Base-by-base conservation (phyloP, 2,113 vertebrate genomes). In the Acanthochromis polyacanthus region DNA sequence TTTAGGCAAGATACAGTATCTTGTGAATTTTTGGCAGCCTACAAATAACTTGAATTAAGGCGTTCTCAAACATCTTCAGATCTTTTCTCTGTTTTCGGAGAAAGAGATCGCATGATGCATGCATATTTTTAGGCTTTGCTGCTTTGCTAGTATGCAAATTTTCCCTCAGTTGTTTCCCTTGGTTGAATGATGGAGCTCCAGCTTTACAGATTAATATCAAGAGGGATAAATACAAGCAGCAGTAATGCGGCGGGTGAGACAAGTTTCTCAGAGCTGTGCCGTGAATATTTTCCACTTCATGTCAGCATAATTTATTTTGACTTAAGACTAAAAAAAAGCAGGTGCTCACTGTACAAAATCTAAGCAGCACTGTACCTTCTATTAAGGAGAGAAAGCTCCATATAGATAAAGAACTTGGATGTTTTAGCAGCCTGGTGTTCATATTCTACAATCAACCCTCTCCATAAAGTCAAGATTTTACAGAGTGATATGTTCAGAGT, bases 51-150 rank as follows among this genome's bases (percentile, higher is more conserved):
- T 30, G 51, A 70, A 76, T 86, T 79, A 68, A 52, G 1, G 22
- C 62, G 66, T 62, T 25, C 45, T 45, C 46, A 38, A 43, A 57
- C 4, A 32, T 73, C 59, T 19, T 68, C n/a, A 75, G 17, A 72
- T 83, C 51, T 50, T 51, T 15, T 71, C 3, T 28, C 58, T 75
- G 25, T 71, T 77, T n/a, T 56, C 71, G 40, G 8, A 67, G 77
- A 75, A 73, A n/a, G 16, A 50, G 57, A 86, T 86, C 67, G 2
- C 15, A 16, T 74, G 82, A 86, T 67, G 2, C 15, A 14, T 71
- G 25, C 84, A 80, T 85, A 78, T 85, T 88, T 87, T 88, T 57
- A 57, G 53, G 19, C 5, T 57, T 59, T 28, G 4, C 25, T 57
- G 20, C 22, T 86, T 76, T 23, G 8, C 7, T 64, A 48, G 45